Conservation (phyloP, 2,888 invertebrate genomes). For the Lacanobia oleracea region DNA sequence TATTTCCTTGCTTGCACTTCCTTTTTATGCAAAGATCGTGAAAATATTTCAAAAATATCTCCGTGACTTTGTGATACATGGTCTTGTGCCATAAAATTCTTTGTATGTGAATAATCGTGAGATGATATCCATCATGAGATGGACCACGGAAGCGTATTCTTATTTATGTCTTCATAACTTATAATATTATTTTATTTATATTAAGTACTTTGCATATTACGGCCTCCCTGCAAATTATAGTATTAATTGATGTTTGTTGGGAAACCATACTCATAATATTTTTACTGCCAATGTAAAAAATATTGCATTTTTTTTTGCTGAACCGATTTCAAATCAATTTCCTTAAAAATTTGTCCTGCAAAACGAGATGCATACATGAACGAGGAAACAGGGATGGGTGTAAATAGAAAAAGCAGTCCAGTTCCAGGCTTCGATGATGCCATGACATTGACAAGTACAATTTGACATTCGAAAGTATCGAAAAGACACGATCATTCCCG, state of each 20-base stretch:
- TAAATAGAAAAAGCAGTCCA: neutral
- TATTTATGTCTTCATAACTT: conserved; percentile 56
- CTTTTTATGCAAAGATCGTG: conserved; percentile 44
- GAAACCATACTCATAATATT: neutral
- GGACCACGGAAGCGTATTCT: conserved; percentile 58
- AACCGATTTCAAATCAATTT: neutral
- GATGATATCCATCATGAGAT: conserved; percentile 60
- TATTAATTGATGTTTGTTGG: conserved; percentile 25
- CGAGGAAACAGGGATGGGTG: no score
- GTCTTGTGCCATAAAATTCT: conserved; percentile 29
- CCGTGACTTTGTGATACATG: conserved; percentile 27
- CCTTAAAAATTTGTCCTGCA: neutral
- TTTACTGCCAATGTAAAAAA: neutral
- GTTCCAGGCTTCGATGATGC: neutral
- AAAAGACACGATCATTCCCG: no score
- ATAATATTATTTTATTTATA: conserved; percentile 53
- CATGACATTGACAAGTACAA: no score
- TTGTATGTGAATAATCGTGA: conserved; percentile 53
- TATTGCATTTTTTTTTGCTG: neutral
- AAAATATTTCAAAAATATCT: conserved; percentile 50
- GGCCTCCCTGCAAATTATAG: conserved; percentile 42
- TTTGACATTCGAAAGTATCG: no score
- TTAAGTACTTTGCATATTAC: conserved; percentile 49
- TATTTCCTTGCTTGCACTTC: conserved; percentile 43
- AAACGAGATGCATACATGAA: no score